These are phyloP conservation scores for Cebus imitator DNA, from an alignment of 2,113 vertebrate species.

Conservation along the genomic window DNA sequence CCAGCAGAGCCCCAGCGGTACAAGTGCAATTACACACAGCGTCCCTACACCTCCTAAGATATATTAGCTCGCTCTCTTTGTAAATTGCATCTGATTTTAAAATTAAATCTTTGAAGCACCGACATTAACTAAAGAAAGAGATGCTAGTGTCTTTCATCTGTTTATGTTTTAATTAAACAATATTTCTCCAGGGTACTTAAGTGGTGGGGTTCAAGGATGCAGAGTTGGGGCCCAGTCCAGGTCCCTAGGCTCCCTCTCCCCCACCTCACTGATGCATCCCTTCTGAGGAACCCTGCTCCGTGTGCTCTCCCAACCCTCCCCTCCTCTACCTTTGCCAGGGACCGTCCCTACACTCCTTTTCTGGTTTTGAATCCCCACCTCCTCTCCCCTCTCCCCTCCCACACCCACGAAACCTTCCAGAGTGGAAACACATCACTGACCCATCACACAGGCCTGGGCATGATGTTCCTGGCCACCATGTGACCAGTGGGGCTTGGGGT, in stretches of 20 bases:
- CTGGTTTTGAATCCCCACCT: neutral
- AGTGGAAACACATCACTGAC: neutral
- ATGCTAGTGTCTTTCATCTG: neutral
- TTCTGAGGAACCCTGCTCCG: neutral
- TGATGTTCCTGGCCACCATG: neutral
- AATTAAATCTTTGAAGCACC: neutral
- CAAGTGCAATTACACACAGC: neutral
- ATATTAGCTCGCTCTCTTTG: neutral
- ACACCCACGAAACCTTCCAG: neutral
- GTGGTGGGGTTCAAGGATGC: neutral
- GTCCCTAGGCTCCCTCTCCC: neutral
- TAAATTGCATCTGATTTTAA: neutral
- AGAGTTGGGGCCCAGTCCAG: neutral
- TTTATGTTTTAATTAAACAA: neutral
- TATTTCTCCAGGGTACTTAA: neutral
- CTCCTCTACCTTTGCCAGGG: neutral
- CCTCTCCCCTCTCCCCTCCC: neutral
- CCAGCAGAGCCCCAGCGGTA: neutral
- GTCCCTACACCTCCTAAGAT: fast-evolving
- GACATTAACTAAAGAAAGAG: neutral
- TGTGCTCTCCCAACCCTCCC: neutral
- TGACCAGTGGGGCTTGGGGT: neutral
- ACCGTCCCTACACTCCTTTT: neutral
- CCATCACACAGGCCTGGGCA: neutral
- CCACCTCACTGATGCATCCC: fast-evolving